phyloP scores from a whole-genome alignment of 2,113 vertebrate species.

The cattle (Bos taurus) region DNA sequence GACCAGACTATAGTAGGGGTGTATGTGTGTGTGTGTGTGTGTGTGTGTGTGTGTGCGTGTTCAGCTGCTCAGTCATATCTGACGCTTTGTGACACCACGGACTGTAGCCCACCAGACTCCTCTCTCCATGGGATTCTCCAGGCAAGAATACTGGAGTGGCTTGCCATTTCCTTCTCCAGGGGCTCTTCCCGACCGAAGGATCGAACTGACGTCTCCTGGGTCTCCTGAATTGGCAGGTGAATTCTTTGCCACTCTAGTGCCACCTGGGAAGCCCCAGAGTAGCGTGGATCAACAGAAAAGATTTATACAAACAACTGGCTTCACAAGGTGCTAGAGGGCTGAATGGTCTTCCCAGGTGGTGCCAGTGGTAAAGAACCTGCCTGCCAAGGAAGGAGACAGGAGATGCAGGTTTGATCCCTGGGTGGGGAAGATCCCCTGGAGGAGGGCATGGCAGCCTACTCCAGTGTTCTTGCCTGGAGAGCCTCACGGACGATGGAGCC shows the following conservation, averaged over 20 bases:
- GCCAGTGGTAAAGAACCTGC: neutral
- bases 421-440: neutral
- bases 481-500: fast-evolving
- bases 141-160: neutral
- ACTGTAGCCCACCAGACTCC: neutral
- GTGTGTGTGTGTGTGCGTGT: fast-evolving
- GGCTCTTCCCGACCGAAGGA: neutral
- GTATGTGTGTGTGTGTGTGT: neutral
- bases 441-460: neutral
- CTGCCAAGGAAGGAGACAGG: neutral
- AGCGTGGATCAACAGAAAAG: neutral
- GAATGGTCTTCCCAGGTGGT: neutral
- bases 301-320: neutral
- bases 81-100: fast-evolving
- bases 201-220: neutral
- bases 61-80: neutral
- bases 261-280: neutral
- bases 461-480: neutral
- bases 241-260: neutral
- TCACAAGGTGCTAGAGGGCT: neutral
- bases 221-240: neutral
- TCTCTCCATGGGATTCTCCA: neutral
- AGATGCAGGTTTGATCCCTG: neutral
- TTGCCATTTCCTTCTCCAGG: neutral
- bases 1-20: neutral